Conservation (phyloP, 2,888 invertebrate genomes). For the Cephus rjabovi region DNA sequence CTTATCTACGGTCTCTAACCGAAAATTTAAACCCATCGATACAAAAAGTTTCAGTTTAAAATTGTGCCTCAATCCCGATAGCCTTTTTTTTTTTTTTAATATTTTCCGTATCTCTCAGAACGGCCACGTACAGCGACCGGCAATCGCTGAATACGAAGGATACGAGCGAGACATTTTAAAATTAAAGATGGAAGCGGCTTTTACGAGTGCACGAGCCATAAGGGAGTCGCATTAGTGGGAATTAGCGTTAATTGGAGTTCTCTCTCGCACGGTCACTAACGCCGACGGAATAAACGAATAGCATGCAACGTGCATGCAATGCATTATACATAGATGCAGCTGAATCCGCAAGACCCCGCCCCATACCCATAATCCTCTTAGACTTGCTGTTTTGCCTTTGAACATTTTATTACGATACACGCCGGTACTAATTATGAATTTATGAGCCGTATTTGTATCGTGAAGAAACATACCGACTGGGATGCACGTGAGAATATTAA, state of each 20-base stretch:
- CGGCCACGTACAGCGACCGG: background rate
- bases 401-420: too few relatives aligned
- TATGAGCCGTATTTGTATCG: too few relatives aligned
- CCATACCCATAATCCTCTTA: slow-evolving; percentile 40
- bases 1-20: background rate
- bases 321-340: slow-evolving; percentile 31
- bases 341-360: slow-evolving; percentile 33
- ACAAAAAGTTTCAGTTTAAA: background rate
- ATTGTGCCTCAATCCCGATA: background rate
- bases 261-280: slow-evolving; percentile 7
- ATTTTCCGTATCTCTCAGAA: background rate
- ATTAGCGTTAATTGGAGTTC: slow-evolving; percentile 63
- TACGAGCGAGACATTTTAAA: background rate
- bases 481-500: too few relatives aligned
- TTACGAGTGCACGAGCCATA: slow-evolving; percentile 34
- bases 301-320: slow-evolving; percentile 28
- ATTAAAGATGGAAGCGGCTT: slow-evolving; percentile 38
- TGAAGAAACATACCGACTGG: too few relatives aligned
- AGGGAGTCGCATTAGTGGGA: slow-evolving; percentile 56
- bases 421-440: too few relatives aligned
- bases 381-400: slow-evolving; percentile 20
- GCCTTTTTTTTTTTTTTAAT: background rate
- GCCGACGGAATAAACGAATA: slow-evolving; percentile 18
- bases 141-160: background rate
- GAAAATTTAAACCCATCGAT: background rate